Conservation (phyloP, 2,888 invertebrate genomes). For the Perizoma affinitatum region DNA sequence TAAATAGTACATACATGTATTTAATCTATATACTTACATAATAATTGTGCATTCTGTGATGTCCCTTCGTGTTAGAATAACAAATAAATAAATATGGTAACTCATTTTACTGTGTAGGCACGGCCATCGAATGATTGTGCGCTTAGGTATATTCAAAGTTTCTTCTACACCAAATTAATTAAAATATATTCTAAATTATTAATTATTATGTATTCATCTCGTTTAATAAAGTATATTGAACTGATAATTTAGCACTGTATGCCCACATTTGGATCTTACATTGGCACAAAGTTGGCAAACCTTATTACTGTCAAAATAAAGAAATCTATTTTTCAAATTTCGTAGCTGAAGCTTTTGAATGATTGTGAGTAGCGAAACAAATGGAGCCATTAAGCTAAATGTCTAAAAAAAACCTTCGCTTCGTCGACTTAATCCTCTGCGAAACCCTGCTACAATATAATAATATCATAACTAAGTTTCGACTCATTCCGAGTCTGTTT, state of each 20-base stretch:
- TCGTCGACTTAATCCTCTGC: too few species aligned
- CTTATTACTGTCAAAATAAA: constrained; percentile 30
- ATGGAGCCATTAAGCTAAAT: not conserved
- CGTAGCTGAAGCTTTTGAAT: constrained; percentile 26
- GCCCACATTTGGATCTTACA: constrained; percentile 34
- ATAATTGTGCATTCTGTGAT: constrained; percentile 39
- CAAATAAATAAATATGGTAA: not conserved
- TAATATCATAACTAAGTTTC: too few species aligned
- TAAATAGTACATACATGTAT: not conserved
- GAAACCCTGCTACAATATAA: too few species aligned
- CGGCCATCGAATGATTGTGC: constrained; percentile 22
- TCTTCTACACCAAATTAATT: constrained; percentile 17
- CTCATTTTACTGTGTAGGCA: constrained; percentile 19
- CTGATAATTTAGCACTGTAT: constrained; percentile 34
- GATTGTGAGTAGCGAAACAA: constrained; percentile 14
- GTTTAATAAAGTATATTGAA: constrained; percentile 25
- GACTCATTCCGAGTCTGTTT: too few species aligned
- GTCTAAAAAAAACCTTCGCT: too few species aligned
- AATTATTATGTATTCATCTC: constrained; percentile 20
- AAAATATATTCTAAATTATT: constrained; percentile 30
- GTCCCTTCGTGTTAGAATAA: constrained; percentile 37
- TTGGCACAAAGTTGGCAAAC: constrained; percentile 32
- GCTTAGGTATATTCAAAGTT: constrained; percentile 35
- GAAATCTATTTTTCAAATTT: constrained; percentile 29
- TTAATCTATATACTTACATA: constrained; percentile 12